Base-by-base conservation (phyloP, 2,113 vertebrate genomes). In the Sinocyclocheilus grahami region DNA sequence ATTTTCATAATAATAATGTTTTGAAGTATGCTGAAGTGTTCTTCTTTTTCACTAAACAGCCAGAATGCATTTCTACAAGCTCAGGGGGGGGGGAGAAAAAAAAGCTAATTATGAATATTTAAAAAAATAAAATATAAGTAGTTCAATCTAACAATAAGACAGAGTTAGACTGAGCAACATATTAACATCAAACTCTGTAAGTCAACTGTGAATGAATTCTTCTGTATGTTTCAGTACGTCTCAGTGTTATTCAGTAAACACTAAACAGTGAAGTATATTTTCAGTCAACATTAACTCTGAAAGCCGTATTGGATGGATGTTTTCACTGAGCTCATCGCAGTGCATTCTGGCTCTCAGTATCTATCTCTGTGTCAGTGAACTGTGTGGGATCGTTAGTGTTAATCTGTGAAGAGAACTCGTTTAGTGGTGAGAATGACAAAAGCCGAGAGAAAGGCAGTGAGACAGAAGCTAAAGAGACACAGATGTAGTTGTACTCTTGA, bases 401-500 rank as follows among this genome's bases (percentile, higher is more conserved):
- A 30, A 83, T 79, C 89, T 85, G 90, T 37, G 82, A 85, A 86
- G 84, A 55, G n/a, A 67, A 51, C 27, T 27, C 62, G 3, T 88
- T 85, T 42, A 79, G 85, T 48, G 74, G 74, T 83, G 33, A 78
- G 82, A 85, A 39, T 16, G 69, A 88, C 84, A 75, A 60, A 85
- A 87, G 55, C 82, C 55, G 39, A 37, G 84, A 83, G 22, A n/a
- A 62, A 58, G 8, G 8, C 84, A 51, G 42, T 87, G 67, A 71
- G 51, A 60, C 33, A 37, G 87, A 69, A 18, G 30, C 5, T 69
- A 39, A 22, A 75, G 80, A 90, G 84, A 86, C 86, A 88, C n/a
- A 85, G 58, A 60, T 37, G 80, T 87, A 90, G 87, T 85, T 93
- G 93, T 94, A 95, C 93, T 95, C 93, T 90, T 85, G 90, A 84